These are phyloP conservation scores for Cephalopterus ornatus DNA, from an alignment of 2,113 vertebrate genomes.

Conservation along the genomic window DNA sequence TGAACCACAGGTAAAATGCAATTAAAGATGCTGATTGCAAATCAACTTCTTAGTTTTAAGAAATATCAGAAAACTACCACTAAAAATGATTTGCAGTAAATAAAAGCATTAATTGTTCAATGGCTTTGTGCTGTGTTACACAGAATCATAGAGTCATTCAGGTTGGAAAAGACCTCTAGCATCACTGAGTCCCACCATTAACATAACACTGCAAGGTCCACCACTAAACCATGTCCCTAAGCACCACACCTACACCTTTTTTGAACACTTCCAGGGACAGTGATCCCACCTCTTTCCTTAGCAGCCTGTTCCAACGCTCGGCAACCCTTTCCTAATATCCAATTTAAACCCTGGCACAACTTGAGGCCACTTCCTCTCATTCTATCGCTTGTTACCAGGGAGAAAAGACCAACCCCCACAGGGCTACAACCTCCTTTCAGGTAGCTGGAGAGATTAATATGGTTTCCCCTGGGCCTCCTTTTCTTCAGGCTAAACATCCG, in stretches of 20 bases:
- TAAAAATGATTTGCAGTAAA: not conserved
- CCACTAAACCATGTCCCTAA: not conserved
- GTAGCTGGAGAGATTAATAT: not conserved
- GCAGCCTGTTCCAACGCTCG: not conserved
- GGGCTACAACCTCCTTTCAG: not conserved
- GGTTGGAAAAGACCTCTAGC: not conserved
- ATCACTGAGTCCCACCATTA: not conserved
- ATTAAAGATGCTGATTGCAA: not conserved
- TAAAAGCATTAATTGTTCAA: not conserved
- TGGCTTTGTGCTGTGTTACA: not conserved
- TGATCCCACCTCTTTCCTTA: not conserved
- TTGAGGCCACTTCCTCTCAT: not conserved
- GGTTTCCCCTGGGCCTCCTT: not conserved
- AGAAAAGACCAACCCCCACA: not conserved
- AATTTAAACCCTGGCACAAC: not conserved
- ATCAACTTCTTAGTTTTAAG: not conserved
- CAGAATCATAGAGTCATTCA: not conserved
- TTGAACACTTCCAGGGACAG: not conserved
- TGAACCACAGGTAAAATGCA: not conserved
- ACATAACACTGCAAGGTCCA: no score
- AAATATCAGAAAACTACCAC: not conserved
- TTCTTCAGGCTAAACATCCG: not conserved
- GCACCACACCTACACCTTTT: not conserved
- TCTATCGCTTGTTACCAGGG: not conserved
- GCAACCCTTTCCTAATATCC: not conserved